Percentiles rank a stretch among this genome's conserved stretches.
Conservation (phyloP, 1,140 invertebrate genomes). For the Ruditapes philippinarum region DNA sequence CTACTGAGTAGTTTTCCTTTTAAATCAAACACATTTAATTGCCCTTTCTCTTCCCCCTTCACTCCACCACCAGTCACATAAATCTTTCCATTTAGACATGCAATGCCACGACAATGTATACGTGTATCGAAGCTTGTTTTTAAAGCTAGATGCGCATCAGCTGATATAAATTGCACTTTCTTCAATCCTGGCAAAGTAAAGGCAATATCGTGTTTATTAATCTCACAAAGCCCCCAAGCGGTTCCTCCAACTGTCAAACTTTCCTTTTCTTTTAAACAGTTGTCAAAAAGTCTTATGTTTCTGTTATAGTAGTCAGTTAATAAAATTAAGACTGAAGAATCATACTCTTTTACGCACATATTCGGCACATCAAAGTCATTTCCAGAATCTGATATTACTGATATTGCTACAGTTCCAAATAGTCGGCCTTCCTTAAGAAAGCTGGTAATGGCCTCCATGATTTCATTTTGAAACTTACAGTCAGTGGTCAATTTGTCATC, state of each 20-base stretch:
- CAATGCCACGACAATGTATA: neutral
- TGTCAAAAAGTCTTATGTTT: neutral
- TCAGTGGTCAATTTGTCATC: neutral
- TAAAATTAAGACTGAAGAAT: neutral
- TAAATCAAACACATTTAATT: neutral
- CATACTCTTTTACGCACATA: neutral
- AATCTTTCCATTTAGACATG: neutral
- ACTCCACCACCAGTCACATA: neutral
- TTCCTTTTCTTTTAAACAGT: neutral
- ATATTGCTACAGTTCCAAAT: neutral
- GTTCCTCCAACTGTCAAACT: neutral
- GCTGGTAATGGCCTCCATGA: too few species aligned
- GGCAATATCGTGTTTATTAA: neutral
- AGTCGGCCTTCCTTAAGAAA: neutral
- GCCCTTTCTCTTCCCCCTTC: neutral
- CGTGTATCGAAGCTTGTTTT: neutral
- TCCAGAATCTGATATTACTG: neutral
- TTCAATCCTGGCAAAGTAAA: neutral
- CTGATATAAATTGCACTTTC: neutral
- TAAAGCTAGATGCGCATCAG: neutral
- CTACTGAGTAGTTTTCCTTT: neutral
- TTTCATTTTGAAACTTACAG: too few species aligned
- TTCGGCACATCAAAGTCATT: neutral
- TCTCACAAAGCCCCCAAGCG: neutral
- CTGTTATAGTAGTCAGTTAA: neutral